A percentile compares a stretch with the other conserved stretches of the same genome.
Conservation (phyloP, 2,113 vertebrate species). For the Peromyscus californicus region DNA sequence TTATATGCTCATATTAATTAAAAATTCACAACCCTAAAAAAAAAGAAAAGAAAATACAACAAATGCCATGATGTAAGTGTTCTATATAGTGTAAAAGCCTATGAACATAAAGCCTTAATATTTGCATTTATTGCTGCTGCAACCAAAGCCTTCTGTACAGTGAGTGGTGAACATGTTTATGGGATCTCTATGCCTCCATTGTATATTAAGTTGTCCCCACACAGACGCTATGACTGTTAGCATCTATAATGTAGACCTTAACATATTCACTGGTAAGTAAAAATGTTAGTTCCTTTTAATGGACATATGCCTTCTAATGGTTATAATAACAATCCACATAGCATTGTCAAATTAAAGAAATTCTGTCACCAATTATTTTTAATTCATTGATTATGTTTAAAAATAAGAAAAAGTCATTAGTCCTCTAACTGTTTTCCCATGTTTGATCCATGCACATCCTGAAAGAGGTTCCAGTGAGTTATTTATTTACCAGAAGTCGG, state of each 20-base stretch:
- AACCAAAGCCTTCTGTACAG: not conserved
- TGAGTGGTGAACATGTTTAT: not conserved
- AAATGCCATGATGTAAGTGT: not conserved
- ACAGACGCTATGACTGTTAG: not conserved
- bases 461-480: not conserved
- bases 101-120: not conserved
- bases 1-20: too few species aligned
- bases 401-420: not conserved
- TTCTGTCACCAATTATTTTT: not conserved
- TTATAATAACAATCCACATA: not conserved
- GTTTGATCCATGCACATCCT: not conserved
- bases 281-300: not conserved
- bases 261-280: conserved; percentile 4
- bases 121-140: not conserved
- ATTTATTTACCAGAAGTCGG: not conserved
- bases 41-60: conserved; percentile 20
- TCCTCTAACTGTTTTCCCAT: not conserved
- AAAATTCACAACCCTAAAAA: too few species aligned
- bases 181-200: not conserved
- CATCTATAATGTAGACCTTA: not conserved
- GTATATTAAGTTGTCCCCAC: not conserved
- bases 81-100: not conserved
- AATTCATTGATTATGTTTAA: not conserved
- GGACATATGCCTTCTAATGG: not conserved
- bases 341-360: not conserved